phyloP scores from a whole-genome alignment of 2,797 vertebrate species.

The Nasua narica region DNA sequence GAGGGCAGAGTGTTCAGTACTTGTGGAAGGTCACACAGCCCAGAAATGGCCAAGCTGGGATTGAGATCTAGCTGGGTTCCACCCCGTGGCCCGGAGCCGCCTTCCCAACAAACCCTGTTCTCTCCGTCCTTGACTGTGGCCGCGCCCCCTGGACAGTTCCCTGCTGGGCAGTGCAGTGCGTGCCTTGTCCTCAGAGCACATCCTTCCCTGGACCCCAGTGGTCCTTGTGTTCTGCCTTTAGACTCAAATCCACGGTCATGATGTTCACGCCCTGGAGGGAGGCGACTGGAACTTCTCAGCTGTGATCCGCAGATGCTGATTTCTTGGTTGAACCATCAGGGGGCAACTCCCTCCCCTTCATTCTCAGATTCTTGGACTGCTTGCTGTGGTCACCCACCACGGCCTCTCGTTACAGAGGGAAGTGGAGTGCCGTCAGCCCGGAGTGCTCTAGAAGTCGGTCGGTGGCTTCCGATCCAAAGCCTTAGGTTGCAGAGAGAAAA shows the following conservation, averaged over 20 bases:
- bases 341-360: background rate
- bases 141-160: background rate
- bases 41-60: background rate
- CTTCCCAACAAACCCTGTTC: background rate
- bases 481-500: background rate
- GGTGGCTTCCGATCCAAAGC: background rate
- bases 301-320: background rate
- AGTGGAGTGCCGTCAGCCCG: no score
- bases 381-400: fast-evolving
- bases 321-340: background rate
- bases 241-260: background rate
- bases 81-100: background rate
- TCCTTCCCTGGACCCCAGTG: background rate
- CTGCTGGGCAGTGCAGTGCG: no score
- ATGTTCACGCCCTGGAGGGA: background rate
- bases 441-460: background rate
- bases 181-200: fast-evolving
- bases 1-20: background rate
- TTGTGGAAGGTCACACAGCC: background rate
- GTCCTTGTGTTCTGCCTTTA: background rate
- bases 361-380: background rate
- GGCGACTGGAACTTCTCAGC: background rate
- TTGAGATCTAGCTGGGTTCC: background rate
- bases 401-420: background rate
- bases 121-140: background rate